Percentiles rank a stretch among this genome's conserved stretches.
phyloP scores from a whole-genome alignment of 2,888 invertebrate species.

The Rhagium mordax region DNA sequence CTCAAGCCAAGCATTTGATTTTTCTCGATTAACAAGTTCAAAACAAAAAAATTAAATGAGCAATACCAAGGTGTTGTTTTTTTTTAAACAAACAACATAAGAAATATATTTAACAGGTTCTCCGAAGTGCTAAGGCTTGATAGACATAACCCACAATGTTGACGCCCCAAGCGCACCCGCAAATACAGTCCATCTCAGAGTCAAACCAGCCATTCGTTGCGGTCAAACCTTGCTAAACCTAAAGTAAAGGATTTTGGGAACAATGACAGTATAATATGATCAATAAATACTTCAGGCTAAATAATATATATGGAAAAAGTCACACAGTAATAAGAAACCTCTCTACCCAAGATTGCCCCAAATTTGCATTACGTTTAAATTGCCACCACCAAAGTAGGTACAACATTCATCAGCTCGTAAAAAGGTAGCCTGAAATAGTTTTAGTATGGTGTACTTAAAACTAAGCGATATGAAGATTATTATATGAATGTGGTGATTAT shows the following conservation, averaged over 20 bases:
- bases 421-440: constrained; percentile 57
- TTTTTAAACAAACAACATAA: constrained; percentile 18
- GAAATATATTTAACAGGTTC: constrained; percentile 17
- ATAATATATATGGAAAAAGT: constrained; percentile 35
- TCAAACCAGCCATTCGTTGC: constrained; percentile 56
- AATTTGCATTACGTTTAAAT: constrained; percentile 8
- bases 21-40: neutral
- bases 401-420: constrained; percentile 33
- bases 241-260: constrained; percentile 61
- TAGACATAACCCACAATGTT: constrained; percentile 70
- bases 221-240: constrained; percentile 53
- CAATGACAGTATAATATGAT: constrained; percentile 62
- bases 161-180: constrained; percentile 64
- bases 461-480: constrained; percentile 27
- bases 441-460: constrained; percentile 40
- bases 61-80: neutral
- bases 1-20: constrained; percentile 64
- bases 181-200: constrained; percentile 49
- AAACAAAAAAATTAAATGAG: neutral
- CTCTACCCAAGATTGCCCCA: constrained; percentile 60
- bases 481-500: constrained; percentile 23
- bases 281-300: constrained; percentile 62
- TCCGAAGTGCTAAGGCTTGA: constrained; percentile 64
- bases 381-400: constrained; percentile 37
- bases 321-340: constrained; percentile 62